Evolutionary conservation across 1,140 invertebrate genomes (phyloP).

Genomic region (Drosophila nasuta): DNA sequence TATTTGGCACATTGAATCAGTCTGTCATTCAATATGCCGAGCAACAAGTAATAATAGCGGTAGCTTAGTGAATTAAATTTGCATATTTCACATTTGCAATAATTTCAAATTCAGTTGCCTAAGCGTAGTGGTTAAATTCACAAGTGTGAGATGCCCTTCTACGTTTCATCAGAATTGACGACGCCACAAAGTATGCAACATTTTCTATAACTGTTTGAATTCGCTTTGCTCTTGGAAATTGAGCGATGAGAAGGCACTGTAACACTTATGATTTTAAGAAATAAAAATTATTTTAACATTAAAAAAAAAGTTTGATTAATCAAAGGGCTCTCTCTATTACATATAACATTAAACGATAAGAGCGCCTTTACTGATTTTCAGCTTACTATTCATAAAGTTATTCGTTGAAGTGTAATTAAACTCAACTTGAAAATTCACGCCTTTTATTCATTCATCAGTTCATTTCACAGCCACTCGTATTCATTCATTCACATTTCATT

Average conservation of each 20-base stretch:
- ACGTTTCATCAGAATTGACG: neutral
- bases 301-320: too few relatives aligned
- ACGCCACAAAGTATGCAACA: slow-evolving; percentile 29
- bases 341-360: too few relatives aligned
- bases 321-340: too few relatives aligned
- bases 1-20: slow-evolving; percentile 37
- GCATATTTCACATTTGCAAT: neutral
- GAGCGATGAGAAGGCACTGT: too few relatives aligned
- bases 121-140: neutral
- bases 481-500: slow-evolving; percentile 1
- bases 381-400: neutral
- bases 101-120: neutral
- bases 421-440: neutral
- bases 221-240: too few relatives aligned
- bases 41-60: slow-evolving; percentile 7
- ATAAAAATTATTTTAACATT: too few relatives aligned
- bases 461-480: neutral
- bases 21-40: slow-evolving; percentile 45
- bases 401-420: neutral
- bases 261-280: too few relatives aligned
- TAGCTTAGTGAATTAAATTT: slow-evolving; percentile 41
- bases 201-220: neutral
- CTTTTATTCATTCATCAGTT: neutral
- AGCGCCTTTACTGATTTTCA: too few relatives aligned
- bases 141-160: neutral